Conservation (phyloP, 2,113 vertebrate species). For the Sebastes fasciatus region DNA sequence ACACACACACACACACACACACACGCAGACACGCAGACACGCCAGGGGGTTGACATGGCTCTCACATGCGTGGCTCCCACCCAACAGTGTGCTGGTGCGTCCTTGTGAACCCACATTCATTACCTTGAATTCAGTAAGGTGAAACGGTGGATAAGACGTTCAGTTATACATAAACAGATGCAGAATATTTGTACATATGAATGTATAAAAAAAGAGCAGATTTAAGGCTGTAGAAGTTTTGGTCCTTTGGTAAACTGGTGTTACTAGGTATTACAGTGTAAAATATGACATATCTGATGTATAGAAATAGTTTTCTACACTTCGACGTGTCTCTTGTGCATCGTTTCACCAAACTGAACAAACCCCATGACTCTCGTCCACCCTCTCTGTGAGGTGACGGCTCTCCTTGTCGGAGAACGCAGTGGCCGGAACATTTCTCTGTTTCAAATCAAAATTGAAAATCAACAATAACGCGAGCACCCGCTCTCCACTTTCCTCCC, state of each 20-base stretch:
- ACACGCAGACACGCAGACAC: conserved; percentile 47
- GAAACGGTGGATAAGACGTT: conserved; percentile 35
- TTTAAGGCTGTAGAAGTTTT: neutral
- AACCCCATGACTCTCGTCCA: conserved; percentile 24
- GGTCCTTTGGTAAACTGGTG: neutral
- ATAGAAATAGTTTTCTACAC: neutral
- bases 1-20: conserved; percentile 43
- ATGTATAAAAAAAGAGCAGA: neutral
- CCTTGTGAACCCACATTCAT: conserved; percentile 77
- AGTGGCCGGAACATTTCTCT: conserved; percentile 73
- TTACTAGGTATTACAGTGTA: neutral
- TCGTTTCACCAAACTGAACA: conserved; percentile 56
- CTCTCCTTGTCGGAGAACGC: conserved; percentile 53
- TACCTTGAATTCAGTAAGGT: conserved; percentile 47
- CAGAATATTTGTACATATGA: neutral
- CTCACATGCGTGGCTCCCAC: conserved; percentile 67
- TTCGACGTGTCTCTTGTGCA: neutral
- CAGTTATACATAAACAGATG: neutral
- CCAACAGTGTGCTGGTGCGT: conserved; percentile 77
- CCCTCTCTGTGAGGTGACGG: conserved; percentile 53
- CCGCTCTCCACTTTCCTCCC: conserved; percentile 78
- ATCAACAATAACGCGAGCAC: conserved; percentile 74
- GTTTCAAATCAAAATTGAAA: conserved; percentile 73
- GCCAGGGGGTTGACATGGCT: conserved; percentile 57
- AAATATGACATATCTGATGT: neutral